Base-by-base conservation (phyloP, 2,888 invertebrate species). In the Pogonocherus hispidulus region DNA sequence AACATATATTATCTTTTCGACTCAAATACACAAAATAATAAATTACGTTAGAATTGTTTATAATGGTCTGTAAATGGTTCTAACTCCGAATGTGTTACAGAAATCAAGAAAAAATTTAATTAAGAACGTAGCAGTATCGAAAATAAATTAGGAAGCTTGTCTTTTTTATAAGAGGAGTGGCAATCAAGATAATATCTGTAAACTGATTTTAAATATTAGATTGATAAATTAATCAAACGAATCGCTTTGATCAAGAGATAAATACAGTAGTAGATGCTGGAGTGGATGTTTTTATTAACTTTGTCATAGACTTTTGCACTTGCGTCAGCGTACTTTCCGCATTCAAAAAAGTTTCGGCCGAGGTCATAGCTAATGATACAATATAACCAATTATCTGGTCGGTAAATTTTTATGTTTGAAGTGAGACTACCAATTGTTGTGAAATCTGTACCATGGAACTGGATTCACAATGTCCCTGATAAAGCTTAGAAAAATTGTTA, bases 301-400 rank as follows among this genome's bases (percentile, higher is more conserved):
- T 41, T 41, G 41, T 41, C 41, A 41, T 41, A 41, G 41, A 41
- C 41, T 41, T 41, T 41, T 41, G 41, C 47, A 47, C 20, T 47
- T 47, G 14, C 47, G 47, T 47, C 47, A 47, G 20, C 47, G 47
- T 19, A 47, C 47, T 47, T 47, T 47, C 47, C 47, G 47, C 11
- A 47, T 20, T 47, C 22, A 22, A 47, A 47, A 22, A 19, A 47
- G 47, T 20, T 47, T 18, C n/a, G 19, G 20, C 47, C 47, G 20
- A 47, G 47, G 47, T 20, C 47, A 19, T 47, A 47, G 9, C 22
- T 47, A 47, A 47, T 47, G 9, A 20, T 18, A 9, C 47, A 47
- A 41, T 41, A 16, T 41, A 41, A 9, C 41, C 41, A 41, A 41
- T 41, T 41, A 41, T 41, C n/a, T 41, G 41, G 41, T 41, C 41